Base-by-base conservation (phyloP, 2,797 vertebrate species). In the Babyrousa celebensis region DNA sequence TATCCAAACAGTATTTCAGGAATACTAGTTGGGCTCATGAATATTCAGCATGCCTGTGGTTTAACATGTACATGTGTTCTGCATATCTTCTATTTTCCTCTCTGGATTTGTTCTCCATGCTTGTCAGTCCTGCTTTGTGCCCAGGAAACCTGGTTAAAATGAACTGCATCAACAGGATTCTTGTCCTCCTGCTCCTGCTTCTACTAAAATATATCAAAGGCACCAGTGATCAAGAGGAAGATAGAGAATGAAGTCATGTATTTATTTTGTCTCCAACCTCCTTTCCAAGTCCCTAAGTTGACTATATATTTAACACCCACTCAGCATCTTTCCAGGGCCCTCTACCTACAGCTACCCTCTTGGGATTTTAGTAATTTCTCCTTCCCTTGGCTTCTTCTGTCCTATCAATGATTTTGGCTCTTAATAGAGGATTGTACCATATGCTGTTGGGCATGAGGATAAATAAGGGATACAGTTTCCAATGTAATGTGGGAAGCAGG, bases 1-100 rank as follows among this genome's bases (percentile, higher is more conserved):
- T 75, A 88, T 75, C 21, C 60, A 96, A 96, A 77, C 2, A 27
- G 6, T 6, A 60, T 5, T 85, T 88, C 14, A 87, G 43, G 60
- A 20, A 23, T 52, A 36, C 32, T 56, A 72, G 29, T 25, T 86
- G 48, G 82, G 14, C 21, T 79, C 17, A 20, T 68, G n/a, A 77
- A 60, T 80, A 32, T 36, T 83, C 56, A 72, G 67, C 71, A 63
- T 9, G 18, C 14, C 0, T 9, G 1, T 70, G 27, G 6, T 95
- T 87, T 43, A 67, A 29, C 52, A 52, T 25, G 15, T 2, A 43
- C 11, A 32, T 18, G 4, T 32, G 23, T 29, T 48, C 5, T 67
- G 1, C 1, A 32, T 71, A 71, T 87, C 27, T 91, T 79, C 72
- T 71, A 4, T 43, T 65, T 82, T 7, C 18, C 18, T 1, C 8